These are phyloP conservation scores for Shinisaurus crocodilurus DNA, from an alignment of 2,113 vertebrate species.

Conservation along the genomic window DNA sequence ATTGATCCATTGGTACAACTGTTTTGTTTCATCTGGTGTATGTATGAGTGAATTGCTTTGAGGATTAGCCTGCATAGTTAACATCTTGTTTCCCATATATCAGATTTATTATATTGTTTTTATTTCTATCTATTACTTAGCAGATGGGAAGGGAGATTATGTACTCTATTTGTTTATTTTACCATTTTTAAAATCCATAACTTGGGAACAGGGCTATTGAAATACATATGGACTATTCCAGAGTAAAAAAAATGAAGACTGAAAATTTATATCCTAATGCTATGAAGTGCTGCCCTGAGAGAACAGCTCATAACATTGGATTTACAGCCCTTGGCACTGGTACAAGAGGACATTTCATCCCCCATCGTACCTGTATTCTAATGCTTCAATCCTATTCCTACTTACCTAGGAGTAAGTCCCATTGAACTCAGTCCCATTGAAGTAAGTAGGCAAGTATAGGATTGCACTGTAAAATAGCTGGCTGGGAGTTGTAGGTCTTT, in stretches of 20 bases:
- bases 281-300: not conserved
- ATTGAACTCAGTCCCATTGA: no score
- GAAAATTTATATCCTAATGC: not conserved
- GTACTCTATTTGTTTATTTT: not conserved
- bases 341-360: not conserved
- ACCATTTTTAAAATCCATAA: not conserved
- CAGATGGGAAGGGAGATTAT: not conserved
- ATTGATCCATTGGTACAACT: not conserved
- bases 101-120: not conserved
- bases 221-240: not conserved
- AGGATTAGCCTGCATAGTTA: not conserved
- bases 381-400: no score
- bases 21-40: not conserved
- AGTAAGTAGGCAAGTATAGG: not conserved
- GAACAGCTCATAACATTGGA: not conserved
- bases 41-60: not conserved
- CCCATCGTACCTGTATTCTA: not conserved
- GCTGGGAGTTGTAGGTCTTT: no score
- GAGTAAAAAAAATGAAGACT: not conserved
- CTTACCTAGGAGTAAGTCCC: no score
- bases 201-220: not conserved
- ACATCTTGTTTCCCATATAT: not conserved
- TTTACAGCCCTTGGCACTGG: not conserved
- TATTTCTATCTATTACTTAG: not conserved
- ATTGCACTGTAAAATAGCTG: no score